Base-by-base conservation (phyloP, 2,888 invertebrate species). In the Apodemia mormo region DNA sequence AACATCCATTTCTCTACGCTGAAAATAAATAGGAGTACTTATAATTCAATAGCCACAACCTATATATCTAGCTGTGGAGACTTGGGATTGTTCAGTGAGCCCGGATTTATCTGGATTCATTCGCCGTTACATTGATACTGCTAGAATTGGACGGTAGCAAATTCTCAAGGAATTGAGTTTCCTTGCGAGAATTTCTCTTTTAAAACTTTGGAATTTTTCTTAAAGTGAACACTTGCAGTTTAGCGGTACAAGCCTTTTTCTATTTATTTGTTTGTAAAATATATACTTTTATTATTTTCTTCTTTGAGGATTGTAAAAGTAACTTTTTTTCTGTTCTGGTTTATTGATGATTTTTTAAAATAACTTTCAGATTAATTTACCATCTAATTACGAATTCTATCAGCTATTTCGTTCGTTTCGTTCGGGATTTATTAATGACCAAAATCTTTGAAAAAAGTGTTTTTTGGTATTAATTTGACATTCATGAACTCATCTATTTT, bases 31-130 rank as follows among this genome's bases (percentile, higher is more conserved):
- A 54, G 22, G 8, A 54, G 54, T n/a, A 8, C 54, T 3, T 22
- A 54, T 2, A 45, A 45, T 45, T 45, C 45, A 58, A 76, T 76
- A 76, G 73, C 73, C 73, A 66, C 43, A 72, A 77, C 74, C 77
- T 76, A 77, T 79, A 73, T 74, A 74, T 76, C 74, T 74, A 73
- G 69, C 71, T 64, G 74, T 72, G 69, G 74, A 74, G 75, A 69
- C 68, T 71, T 70, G 70, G 75, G 78, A 72, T 76, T 71, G 74
- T 76, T 73, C 75, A 73, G 76, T 82, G 81, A 85, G 81, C 81
- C 77, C 75, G 85, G 87, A 82, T 83, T 85, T 85, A 80, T 80
- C 78, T 78, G 79, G 81, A 78, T 80, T 79, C 78, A 78, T 79
- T 79, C 77, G 75, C 77, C 80, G 77, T 79, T 80, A 73, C 73